These are phyloP conservation scores for Zaprionus ghesquierei DNA, from an alignment of 1,140 invertebrate species.

Conservation along the genomic window DNA sequence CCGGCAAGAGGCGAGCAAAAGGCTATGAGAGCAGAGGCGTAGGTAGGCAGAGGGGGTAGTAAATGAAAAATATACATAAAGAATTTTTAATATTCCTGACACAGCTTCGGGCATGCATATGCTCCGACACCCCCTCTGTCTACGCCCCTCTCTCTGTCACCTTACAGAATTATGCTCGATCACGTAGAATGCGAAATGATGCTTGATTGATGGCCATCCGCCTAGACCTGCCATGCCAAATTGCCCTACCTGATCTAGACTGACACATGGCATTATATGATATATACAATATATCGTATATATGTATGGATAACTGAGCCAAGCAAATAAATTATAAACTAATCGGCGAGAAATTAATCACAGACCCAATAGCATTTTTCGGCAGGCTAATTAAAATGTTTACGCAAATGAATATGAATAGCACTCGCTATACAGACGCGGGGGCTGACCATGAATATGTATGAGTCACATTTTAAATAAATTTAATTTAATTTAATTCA, in stretches of 20 bases:
- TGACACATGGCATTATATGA: neutral
- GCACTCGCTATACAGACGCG: neutral
- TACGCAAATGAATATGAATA: constrained; percentile 60
- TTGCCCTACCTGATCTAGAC: constrained; percentile 2
- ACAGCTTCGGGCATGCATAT: neutral
- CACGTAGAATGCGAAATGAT: constrained; percentile 14
- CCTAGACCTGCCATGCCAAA: constrained; percentile 28
- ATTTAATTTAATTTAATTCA: constrained; percentile 29
- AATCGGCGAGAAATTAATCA: constrained; percentile 73
- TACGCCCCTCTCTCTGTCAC: neutral
- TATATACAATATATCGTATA: neutral
- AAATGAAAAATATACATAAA: neutral
- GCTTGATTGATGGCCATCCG: constrained; percentile 52
- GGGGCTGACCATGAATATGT: constrained; percentile 64
- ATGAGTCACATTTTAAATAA: constrained; percentile 66
- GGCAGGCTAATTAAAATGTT: constrained; percentile 75
- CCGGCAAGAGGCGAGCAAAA: constrained; percentile 3
- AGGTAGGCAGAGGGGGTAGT: neutral
- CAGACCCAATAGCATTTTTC: constrained; percentile 44
- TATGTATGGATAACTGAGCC: neutral
- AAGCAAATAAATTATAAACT: constrained; percentile 66
- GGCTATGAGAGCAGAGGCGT: neutral
- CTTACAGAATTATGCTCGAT: constrained; percentile 33
- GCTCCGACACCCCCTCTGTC: neutral
- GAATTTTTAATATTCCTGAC: neutral